Evolutionary conservation across 2,888 invertebrate species (phyloP), one percentile per base, ranked within the genome.

Genomic region (Notodonta ziczac): DNA sequence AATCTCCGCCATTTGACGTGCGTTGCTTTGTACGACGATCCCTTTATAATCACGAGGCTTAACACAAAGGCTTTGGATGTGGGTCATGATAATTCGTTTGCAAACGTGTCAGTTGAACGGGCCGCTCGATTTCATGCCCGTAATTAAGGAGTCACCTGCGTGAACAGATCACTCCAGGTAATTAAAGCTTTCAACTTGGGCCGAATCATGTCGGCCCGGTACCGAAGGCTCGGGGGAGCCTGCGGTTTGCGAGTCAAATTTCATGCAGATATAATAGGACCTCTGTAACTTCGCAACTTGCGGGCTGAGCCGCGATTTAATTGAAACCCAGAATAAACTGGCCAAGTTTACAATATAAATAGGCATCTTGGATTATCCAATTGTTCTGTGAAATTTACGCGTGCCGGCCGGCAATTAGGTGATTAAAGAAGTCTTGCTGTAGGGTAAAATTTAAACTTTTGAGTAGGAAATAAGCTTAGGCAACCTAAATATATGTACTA

Each of bases 141-240:
- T 91, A 91, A 93, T 93, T 91, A 91, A 92, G 89, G 91, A 91
- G 92, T 89, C 91, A 93, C 92, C 93, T 93, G 93, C 88, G 89
- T 90, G 91, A 89, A 92, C 91, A 90, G 87, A 88, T 90, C 90
- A 87, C 90, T 90, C 83, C 79, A 83, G 86, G 86, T 91, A 93
- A 93, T 93, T 92, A 90, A 90, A 89, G 89, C 90, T 89, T 89
- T 90, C 90, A 88, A 87, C 86, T 87, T 82, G 86, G 88, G 87
- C 85, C 90, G 88, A 90, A 88, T 88, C 90, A 88, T 91, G 87
- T 86, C 86, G 83, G 84, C 87, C 89, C 85, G 82, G 86, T 78
- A 81, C 85, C 84, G 83, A 85, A 76, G 79, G 83, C 24, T 1
- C 24, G 24, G 24, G 24, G 81, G 84, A 81, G 80, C 79, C 82